These are phyloP conservation scores for Adoxophyes honmai DNA, from an alignment of 1,140 invertebrate species.

Conservation along the genomic window DNA sequence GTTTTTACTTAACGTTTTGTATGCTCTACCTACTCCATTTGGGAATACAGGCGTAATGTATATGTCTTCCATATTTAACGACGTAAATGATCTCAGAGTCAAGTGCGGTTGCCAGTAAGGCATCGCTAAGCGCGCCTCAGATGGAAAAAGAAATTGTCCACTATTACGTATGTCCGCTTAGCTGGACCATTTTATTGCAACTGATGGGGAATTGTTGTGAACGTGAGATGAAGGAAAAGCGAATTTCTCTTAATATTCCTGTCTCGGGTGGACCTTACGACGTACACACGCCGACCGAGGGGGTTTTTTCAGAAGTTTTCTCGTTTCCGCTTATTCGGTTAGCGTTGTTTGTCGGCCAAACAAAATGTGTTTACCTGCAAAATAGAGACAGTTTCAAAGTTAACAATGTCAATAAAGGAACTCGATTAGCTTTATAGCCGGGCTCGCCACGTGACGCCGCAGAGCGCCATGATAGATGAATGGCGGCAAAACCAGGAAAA, in stretches of 20 bases:
- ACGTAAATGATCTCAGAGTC: slow-evolving; percentile 9
- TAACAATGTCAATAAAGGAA: background rate
- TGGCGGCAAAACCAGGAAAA: background rate
- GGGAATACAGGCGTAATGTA: too few relatives aligned
- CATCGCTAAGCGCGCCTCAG: slow-evolving; percentile 25
- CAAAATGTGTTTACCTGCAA: background rate
- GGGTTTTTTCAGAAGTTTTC: slow-evolving; percentile 1
- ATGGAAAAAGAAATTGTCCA: slow-evolving; percentile 43
- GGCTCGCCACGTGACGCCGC: too few relatives aligned
- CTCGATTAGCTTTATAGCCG: background rate
- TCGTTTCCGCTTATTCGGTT: background rate
- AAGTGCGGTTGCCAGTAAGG: background rate
- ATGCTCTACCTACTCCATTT: too few relatives aligned
- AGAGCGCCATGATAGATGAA: too few relatives aligned
- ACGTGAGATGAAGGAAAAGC: slow-evolving; percentile 30
- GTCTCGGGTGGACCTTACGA: slow-evolving; percentile 32
- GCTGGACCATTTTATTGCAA: slow-evolving; percentile 42
- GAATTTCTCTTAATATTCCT: slow-evolving; percentile 35
- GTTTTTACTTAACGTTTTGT: too few relatives aligned
- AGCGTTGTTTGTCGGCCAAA: slow-evolving; percentile 1
- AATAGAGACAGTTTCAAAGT: background rate
- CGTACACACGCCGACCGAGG: slow-evolving; percentile 18
- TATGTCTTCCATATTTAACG: too few relatives aligned
- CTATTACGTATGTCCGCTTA: slow-evolving; percentile 40
- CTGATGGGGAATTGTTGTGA: slow-evolving; percentile 42